A percentile compares a stretch with the other conserved stretches of the same genome.
Evolutionary conservation across 2,797 vertebrate species (phyloP).

Genomic region (Labeo calbasu): DNA sequence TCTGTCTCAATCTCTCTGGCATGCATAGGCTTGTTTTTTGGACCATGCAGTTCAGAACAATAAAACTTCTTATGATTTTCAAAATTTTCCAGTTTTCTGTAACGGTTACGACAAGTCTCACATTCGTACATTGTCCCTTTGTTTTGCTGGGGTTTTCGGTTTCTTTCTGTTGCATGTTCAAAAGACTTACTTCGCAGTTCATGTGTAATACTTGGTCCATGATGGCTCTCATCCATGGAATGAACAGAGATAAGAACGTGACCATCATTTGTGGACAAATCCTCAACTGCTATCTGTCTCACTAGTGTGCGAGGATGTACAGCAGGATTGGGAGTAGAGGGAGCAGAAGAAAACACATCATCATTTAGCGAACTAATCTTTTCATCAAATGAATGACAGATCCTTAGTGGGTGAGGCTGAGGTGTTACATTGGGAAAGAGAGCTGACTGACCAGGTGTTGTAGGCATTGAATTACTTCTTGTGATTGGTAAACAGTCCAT

Average conservation of each 20-base stretch:
- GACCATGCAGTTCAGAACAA: conserved; percentile 96
- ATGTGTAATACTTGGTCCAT: conserved; percentile 74
- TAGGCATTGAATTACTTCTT: conserved; percentile 98
- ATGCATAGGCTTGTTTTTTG: conserved; percentile 87
- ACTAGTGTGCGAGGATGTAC: conserved; percentile 91
- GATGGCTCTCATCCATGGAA: conserved; percentile 87
- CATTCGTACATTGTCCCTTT: conserved; percentile 99
- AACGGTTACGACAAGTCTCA: conserved; percentile 96
- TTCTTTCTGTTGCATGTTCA: conserved; percentile 84
- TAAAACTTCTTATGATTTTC: conserved; percentile 99
- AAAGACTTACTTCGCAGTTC: conserved; percentile 87
- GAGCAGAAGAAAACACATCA: conserved; percentile 92
- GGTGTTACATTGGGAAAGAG: conserved; percentile 86
- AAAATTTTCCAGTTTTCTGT: conserved; percentile 97
- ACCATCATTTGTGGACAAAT: conserved; percentile 86
- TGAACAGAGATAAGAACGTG: conserved; percentile 81
- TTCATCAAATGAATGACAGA: conserved; percentile 97
- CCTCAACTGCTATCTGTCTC: conserved; percentile 93
- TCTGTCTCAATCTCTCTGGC: conserved; percentile 86
- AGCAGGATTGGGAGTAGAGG: conserved; percentile 84
- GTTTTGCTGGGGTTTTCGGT: conserved; percentile 87
- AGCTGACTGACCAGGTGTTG: conserved; percentile 89
- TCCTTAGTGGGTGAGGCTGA: conserved; percentile 87
- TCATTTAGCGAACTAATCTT: conserved; percentile 91
- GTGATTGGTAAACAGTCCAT: conserved; percentile 98